Conservation (phyloP, 2,797 vertebrate species). For the Buphagus erythrorhynchus region DNA sequence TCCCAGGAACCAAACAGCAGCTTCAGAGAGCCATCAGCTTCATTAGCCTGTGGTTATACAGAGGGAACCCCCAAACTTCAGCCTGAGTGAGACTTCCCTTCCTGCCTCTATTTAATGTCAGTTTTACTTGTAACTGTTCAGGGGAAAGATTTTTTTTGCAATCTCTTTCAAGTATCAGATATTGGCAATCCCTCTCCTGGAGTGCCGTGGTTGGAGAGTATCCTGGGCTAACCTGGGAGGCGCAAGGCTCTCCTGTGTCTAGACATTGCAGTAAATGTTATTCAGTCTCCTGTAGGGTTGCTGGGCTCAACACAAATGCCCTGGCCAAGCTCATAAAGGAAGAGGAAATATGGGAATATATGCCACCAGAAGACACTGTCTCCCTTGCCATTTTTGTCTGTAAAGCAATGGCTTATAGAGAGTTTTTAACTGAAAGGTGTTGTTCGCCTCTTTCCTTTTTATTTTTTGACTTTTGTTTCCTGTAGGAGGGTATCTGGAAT, state of each 20-base stretch:
- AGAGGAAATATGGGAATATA: not conserved
- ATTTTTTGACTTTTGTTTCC: slow-evolving; percentile 10
- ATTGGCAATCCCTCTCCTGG: not conserved
- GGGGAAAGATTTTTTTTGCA: not conserved
- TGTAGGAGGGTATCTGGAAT: not conserved
- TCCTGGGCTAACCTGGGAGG: not conserved
- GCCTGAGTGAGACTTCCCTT: not conserved
- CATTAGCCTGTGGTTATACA: not conserved
- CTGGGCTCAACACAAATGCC: rapidly evolving
- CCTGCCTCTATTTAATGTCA: not conserved
- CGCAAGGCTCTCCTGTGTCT: rapidly evolving
- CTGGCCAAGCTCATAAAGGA: not conserved
- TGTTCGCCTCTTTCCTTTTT: not conserved
- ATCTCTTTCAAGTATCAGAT: not conserved
- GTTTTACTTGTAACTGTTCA: not conserved
- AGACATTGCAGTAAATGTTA: not conserved
- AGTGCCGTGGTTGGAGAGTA: rapidly evolving
- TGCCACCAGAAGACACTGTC: not conserved
- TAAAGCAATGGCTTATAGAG: not conserved
- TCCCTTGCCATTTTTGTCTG: not conserved
- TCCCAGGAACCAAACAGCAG: not conserved
- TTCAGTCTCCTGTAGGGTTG: not conserved
- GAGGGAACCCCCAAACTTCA: not conserved
- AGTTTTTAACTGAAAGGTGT: not conserved
- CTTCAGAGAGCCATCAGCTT: not conserved